Base-by-base conservation (phyloP, 2,888 invertebrate genomes). In the Thymelicus acteon region DNA sequence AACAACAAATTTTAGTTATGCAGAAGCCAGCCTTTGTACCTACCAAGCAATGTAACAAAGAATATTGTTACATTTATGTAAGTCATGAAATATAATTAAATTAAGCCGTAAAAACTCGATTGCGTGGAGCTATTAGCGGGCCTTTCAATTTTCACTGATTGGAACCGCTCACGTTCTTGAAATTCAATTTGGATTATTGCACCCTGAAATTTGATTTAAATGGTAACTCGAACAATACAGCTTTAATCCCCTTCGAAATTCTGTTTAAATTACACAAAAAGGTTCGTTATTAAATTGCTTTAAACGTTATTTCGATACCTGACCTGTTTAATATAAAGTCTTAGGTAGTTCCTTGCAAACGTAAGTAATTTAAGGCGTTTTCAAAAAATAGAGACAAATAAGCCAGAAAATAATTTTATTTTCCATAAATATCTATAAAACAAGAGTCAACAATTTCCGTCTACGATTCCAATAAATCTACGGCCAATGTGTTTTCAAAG, bases 371-470 rank as follows among this genome's bases (percentile, higher is more conserved):
- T 19, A 19, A 19, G 19, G 19, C 19, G 31, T 31, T 31, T 31
- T 64, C 64, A 49, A 72, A 67, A 44, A 58, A 63, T 37, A 72
- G 57, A 66, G 70, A 74, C 73, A 71, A 48, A 66, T 85, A 90
- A 90, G 90, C 91, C 85, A 82, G 78, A 91, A 92, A 92, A 91
- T 91, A 91, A 88, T 85, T 91, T 90, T 91, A 90, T 91, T 92
- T 60, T 86, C 75, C 84, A 84, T 89, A 89, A 90, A 90, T 85
- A 88, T 88, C 86, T 90, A 87, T 63, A 79, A 85, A 90, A 90
- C 86, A 89, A 90, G 85, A 85, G 85, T 87, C 89, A 91, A 90
- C 88, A 88, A 80, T 85, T 84, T 85, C 86, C 80, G 75, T 87
- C 92, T 91, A 91, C 88, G 82, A 84, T 85, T 82, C 84, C 88